Conservation (phyloP, 92 coral and sea anemone species). For the Parazoanthus swiftii region DNA sequence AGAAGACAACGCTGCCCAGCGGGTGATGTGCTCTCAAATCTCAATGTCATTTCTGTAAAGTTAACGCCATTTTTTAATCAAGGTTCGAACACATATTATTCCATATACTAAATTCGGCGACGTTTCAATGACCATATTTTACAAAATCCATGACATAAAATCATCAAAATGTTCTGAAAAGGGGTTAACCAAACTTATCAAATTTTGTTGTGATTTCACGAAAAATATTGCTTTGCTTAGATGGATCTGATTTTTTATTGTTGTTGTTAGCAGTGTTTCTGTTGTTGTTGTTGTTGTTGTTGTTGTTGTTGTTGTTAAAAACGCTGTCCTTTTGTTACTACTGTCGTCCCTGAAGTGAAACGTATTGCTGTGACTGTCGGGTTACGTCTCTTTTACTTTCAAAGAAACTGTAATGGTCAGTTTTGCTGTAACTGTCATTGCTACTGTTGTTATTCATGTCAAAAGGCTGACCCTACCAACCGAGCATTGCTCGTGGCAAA, state of each 20-base stretch:
- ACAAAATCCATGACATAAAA: too few relatives aligned
- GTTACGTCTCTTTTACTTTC: background rate
- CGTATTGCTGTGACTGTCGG: background rate
- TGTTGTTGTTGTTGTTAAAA: background rate
- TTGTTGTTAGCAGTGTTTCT: background rate
- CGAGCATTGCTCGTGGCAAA: background rate
- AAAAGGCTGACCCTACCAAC: background rate
- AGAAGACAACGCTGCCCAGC: conserved; percentile 93
- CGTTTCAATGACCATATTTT: background rate
- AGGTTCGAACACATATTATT: too few relatives aligned
- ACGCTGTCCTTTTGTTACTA: background rate
- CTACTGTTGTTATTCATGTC: background rate
- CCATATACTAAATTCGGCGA: too few relatives aligned
- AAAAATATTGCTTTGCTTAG: too few relatives aligned
- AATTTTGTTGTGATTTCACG: too few relatives aligned
- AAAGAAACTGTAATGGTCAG: background rate
- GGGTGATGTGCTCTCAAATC: conserved; percentile 86
- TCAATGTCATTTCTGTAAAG: conserved; percentile 81
- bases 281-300: background rate
- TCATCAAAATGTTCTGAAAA: too few relatives aligned
- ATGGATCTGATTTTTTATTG: background rate
- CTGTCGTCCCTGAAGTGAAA: background rate
- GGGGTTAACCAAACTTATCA: too few relatives aligned
- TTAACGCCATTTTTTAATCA: background rate
- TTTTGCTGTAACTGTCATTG: background rate